Conservation (phyloP, 2,888 invertebrate species). For the Phaonia tiefii region DNA sequence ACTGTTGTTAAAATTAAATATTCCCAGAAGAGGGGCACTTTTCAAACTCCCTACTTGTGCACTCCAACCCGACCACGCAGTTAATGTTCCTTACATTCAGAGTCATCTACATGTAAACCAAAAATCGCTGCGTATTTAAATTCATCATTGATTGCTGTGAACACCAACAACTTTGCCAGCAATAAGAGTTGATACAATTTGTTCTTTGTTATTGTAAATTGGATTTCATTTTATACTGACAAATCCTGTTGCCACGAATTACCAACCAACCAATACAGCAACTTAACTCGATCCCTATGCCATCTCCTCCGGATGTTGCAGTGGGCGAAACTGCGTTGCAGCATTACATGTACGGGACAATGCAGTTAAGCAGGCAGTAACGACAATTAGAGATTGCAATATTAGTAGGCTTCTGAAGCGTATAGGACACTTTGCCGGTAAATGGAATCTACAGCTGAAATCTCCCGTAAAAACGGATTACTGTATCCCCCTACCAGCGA, state of each 20-base stretch:
- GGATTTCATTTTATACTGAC: conserved; percentile 56
- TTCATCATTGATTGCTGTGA: conserved; percentile 30
- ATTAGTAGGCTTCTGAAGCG: too few relatives aligned
- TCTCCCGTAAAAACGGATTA: too few relatives aligned
- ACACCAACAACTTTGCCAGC: not conserved
- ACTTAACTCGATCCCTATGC: conserved; percentile 8
- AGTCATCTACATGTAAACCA: not conserved
- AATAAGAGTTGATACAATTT: conserved; percentile 56
- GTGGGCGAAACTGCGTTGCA: not conserved
- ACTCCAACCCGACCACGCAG: not conserved
- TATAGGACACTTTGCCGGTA: too few relatives aligned
- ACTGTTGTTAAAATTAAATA: conserved; percentile 36
- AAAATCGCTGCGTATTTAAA: conserved; percentile 42
- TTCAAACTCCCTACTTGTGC: conserved; percentile 25
- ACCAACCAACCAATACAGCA: not conserved
- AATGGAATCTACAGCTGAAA: too few relatives aligned
- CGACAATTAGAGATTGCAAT: conserved; percentile 11
- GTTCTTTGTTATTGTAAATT: conserved; percentile 67
- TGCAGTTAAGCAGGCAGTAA: conserved; percentile 24
- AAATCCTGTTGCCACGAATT: conserved; percentile 41
- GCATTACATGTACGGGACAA: conserved; percentile 6
- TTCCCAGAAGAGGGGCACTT: conserved; percentile 32
- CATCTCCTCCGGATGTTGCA: not conserved
- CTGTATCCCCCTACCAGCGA: too few relatives aligned
- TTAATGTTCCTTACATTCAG: not conserved